These are phyloP conservation scores for Epirrita christyi DNA, from an alignment of 2,888 invertebrate species.

Conservation along the genomic window DNA sequence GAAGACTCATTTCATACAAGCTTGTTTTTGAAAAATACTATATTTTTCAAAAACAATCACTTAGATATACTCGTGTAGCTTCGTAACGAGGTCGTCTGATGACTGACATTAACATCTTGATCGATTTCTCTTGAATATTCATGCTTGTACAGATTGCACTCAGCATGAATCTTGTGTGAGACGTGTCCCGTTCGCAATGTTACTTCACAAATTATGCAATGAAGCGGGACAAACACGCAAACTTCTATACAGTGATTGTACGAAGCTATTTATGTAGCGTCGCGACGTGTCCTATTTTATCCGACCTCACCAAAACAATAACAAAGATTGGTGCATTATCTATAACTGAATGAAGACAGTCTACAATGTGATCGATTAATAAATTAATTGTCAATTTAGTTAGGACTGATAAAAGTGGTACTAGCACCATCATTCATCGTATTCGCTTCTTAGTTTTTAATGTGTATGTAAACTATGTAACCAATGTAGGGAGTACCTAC, in stretches of 20 bases:
- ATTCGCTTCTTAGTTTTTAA: constrained; percentile 2
- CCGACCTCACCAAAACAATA: constrained; percentile 47
- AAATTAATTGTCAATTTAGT: constrained; percentile 49
- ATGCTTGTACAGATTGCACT: constrained; percentile 42
- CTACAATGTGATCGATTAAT: constrained; percentile 49
- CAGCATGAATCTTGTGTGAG: constrained; percentile 42
- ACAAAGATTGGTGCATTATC: constrained; percentile 51
- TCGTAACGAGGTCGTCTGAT: constrained; percentile 40
- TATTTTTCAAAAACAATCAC: too few species aligned
- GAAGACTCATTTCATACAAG: too few species aligned
- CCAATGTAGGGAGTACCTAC: constrained; percentile 12
- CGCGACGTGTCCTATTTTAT: constrained; percentile 45
- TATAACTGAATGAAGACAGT: constrained; percentile 55
- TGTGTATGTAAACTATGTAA: background rate
- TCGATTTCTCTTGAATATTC: constrained; percentile 60
- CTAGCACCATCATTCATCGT: constrained; percentile 10
- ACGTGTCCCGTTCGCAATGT: constrained; percentile 42
- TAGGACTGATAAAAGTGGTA: constrained; percentile 35
- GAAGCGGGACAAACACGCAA: constrained; percentile 32
- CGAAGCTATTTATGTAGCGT: constrained; percentile 31
- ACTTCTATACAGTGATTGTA: constrained; percentile 8
- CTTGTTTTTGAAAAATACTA: too few species aligned
- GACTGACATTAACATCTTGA: constrained; percentile 58
- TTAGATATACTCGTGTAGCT: too few species aligned
- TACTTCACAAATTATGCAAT: constrained; percentile 47